A percentile compares a stretch with the other conserved stretches of the same genome.
phyloP scores from a whole-genome alignment of 2,888 invertebrate species.

The Prosopocoilus inquinatus region DNA sequence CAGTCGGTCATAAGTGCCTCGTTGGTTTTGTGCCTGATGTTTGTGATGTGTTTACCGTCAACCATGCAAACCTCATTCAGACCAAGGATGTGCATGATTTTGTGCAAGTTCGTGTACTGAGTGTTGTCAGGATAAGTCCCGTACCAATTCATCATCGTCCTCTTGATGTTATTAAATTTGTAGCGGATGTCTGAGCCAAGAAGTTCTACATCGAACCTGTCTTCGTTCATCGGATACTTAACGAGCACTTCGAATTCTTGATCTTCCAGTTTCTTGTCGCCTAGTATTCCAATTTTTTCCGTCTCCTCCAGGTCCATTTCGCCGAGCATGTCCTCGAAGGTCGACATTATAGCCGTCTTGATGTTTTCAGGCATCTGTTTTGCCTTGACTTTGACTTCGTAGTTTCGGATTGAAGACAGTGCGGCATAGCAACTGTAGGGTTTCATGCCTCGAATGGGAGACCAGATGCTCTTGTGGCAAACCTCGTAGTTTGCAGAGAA shows the following conservation, averaged over 20 bases:
- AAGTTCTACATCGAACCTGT: conserved; percentile 33
- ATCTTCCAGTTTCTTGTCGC: conserved; percentile 25
- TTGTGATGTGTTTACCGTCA: conserved; percentile 29
- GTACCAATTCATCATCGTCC: conserved; percentile 17
- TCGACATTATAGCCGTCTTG: conserved; percentile 17
- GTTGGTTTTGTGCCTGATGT: conserved; percentile 30
- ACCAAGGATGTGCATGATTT: conserved; percentile 30
- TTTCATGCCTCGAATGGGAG: conserved; percentile 29
- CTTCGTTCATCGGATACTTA: conserved; percentile 26
- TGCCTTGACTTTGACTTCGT: conserved; percentile 37
- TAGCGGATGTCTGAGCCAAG: conserved; percentile 35
- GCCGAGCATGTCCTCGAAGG: conserved; percentile 21
- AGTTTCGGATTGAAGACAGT: conserved; percentile 43
- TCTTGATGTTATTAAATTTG: conserved; percentile 32
- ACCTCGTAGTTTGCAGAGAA: conserved; percentile 29
- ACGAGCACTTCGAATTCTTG: conserved; percentile 30
- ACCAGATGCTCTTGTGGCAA: conserved; percentile 33
- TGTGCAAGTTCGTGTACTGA: conserved; percentile 31
- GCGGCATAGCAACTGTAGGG: conserved; percentile 34
- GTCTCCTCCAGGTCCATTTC: conserved; percentile 18
- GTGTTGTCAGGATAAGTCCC: conserved; percentile 32
- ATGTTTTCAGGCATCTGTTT: conserved; percentile 37
- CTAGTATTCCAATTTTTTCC: neutral
- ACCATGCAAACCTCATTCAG: conserved; percentile 38
- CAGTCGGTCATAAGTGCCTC: conserved; percentile 37